Evolutionary conservation across 2,113 vertebrate genomes (phyloP).

Genomic region (Monopterus albus): DNA sequence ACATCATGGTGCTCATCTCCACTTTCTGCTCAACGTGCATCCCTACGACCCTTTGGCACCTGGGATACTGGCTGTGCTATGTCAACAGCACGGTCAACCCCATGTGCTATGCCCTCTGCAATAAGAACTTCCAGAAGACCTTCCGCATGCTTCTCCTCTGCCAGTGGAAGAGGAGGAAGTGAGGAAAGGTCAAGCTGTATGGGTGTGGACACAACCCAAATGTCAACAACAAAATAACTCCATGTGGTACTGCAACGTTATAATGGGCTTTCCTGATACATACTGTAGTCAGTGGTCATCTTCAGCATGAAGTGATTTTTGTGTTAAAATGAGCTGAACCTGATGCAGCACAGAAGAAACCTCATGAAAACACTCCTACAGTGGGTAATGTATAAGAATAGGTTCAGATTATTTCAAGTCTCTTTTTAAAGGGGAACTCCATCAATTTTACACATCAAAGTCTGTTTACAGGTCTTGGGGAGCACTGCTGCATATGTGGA

Average conservation of each 20-base stretch:
- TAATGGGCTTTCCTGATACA: conserved; percentile 1
- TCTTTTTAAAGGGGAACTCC: background rate
- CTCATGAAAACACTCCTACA: background rate
- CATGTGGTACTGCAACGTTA: background rate
- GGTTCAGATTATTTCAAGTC: background rate
- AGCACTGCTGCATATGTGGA: too few species aligned
- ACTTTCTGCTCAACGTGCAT: conserved; percentile 95
- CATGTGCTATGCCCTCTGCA: conserved; percentile 99
- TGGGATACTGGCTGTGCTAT: conserved; percentile 98
- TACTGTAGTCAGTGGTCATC: conserved; percentile 20
- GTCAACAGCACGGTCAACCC: conserved; percentile 99
- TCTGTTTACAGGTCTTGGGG: background rate
- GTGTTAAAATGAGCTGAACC: conserved; percentile 27
- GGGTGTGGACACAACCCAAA: conserved; percentile 89
- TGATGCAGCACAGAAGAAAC: conserved; percentile 9
- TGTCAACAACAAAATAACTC: conserved; percentile 73
- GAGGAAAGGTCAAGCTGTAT: conserved; percentile 88
- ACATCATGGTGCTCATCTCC: conserved; percentile 99
- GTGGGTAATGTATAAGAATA: conserved; percentile 3
- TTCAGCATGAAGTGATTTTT: conserved; percentile 46
- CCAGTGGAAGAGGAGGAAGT: conserved; percentile 90
- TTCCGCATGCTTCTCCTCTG: conserved; percentile 96
- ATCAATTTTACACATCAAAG: background rate
- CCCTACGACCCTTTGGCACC: conserved; percentile 92
- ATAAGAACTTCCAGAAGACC: conserved; percentile 98